Base-by-base conservation (phyloP, 2,888 invertebrate species). In the Himalopsyche japonica region DNA sequence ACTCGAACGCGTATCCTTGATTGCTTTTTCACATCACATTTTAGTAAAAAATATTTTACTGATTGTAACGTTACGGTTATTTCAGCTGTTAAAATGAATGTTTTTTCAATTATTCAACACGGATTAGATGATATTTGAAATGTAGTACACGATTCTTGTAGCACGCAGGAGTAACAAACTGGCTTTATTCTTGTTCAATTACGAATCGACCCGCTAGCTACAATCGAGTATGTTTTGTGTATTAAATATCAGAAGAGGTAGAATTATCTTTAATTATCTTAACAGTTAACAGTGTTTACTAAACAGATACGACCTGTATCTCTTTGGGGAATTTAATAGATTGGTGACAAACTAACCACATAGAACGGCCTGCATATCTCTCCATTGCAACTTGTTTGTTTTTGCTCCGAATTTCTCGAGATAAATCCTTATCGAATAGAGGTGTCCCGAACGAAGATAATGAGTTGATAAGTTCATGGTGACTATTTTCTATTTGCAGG, bases 231-330 rank as follows among this genome's bases (percentile, higher is more conserved):
- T 76, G 82, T 85, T 86, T 84, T 84, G 82, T 82, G 32, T 82
- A 81, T 84, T 84, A 86, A 43, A 86, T 86, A 86, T 86, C 86
- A 86, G 84, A 85, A 85, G 80, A 84, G 86, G 80, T 82, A 49
- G 83, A 84, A 84, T 86, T 86, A 86, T 86, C 86, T 84, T 82
- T 81, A 87, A 85, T 87, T 87, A 87, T 87, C 87, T 87, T 87
- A 87, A 87, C 87, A 76, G 87, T 87, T 87, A 87, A 87, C 87
- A 85, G 84, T 87, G 82, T 87, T 87, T 87, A 83, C 80, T 47
- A 47, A 77, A 83, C 83, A 86, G 86, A 86, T 86, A 86, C 83
- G 34, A 49, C 1, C 10, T 57, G 82, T 86, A 86, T 86, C 84
- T 86, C 84, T 34, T 49, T 80, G 78, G 82, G 81, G 80, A 84